Evolutionary conservation across 2,797 vertebrate genomes (phyloP), one percentile per base, ranked within the genome.

Genomic region (Hephaestus fuliginosus): DNA sequence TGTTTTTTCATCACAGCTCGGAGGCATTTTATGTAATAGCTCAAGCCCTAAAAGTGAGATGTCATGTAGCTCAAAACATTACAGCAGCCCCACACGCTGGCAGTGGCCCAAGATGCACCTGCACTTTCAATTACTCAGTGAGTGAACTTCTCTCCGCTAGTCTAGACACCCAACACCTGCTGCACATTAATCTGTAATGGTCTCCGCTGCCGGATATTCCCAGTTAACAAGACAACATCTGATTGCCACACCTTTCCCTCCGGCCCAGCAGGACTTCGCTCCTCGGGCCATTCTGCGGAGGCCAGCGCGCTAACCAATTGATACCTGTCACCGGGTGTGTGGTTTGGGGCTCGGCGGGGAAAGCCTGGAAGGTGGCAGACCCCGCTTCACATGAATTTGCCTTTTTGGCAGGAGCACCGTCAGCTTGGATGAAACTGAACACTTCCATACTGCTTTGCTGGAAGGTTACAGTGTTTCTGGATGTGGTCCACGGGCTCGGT

Each of bases 151-250:
- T 90, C 86, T 65, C 79, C 48, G 64, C 70, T 80, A 46, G 90
- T 94, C 93, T 93, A 94, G 91, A 95, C 93, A 86, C 78, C 73
- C 86, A 82, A 87, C 95, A 95, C 93, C 93, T 94, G 94, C 89
- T 91, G 71, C 68, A 88, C 88, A 92, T 95, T 93, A 88, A 91
- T 92, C 89, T 91, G 89, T 76, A 83, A 89, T 74, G 66, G 81
- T 72, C 85, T 81, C 82, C 6, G 28, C 82, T 86, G 86, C 86
- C 78, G 78, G 91, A 94, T 90, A 83, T 85, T 90, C 78, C 70
- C 84, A 67, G 83, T 91, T 91, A 93, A 92, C 88, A 86, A 90
- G 86, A 91, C 88, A 92, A 74, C 91, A 82, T 92, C 78, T 84
- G 78, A 90, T 88, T 87, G 84, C 86, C 82, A 85, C 91, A 92